Percentiles rank a stretch among this genome's conserved stretches.
phyloP scores from a whole-genome alignment of 2,888 invertebrate genomes.

The Creontiades dilutus region DNA sequence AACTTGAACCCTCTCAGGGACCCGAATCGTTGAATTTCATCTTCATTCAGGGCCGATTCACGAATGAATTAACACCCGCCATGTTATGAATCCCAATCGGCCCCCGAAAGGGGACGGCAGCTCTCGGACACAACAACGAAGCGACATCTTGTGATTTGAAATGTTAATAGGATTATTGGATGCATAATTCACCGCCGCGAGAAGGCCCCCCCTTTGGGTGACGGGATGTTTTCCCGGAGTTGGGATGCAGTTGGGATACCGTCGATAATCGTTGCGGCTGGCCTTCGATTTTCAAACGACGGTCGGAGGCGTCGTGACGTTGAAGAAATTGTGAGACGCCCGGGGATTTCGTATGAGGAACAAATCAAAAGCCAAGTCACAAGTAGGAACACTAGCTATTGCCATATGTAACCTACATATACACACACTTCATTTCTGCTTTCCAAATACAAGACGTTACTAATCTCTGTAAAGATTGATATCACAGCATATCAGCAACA shows the following conservation, averaged over 20 bases:
- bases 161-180: slow-evolving; percentile 37
- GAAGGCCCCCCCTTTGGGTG: not conserved
- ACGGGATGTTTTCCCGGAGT: not conserved
- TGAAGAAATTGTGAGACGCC: not conserved
- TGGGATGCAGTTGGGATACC: not conserved
- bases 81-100: slow-evolving; percentile 25
- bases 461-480: too few species aligned
- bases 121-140: slow-evolving; percentile 20
- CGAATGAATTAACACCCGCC: slow-evolving; percentile 39
- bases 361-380: too few species aligned
- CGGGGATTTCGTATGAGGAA: not conserved
- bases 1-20: not conserved
- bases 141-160: slow-evolving; percentile 42
- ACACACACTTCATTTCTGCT: too few species aligned
- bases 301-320: not conserved
- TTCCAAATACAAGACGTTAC: too few species aligned
- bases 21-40: slow-evolving; percentile 6
- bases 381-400: too few species aligned
- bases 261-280: slow-evolving; percentile 10
- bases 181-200: slow-evolving; percentile 28
- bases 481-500: too few species aligned
- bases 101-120: not conserved
- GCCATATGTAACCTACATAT: too few species aligned
- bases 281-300: not conserved
- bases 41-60: slow-evolving; percentile 32